A percentile compares a stretch with the other conserved stretches of the same genome.
These are phyloP conservation scores for Ochotona curzoniae DNA, from an alignment of 2,113 vertebrate species.

Conservation along the genomic window DNA sequence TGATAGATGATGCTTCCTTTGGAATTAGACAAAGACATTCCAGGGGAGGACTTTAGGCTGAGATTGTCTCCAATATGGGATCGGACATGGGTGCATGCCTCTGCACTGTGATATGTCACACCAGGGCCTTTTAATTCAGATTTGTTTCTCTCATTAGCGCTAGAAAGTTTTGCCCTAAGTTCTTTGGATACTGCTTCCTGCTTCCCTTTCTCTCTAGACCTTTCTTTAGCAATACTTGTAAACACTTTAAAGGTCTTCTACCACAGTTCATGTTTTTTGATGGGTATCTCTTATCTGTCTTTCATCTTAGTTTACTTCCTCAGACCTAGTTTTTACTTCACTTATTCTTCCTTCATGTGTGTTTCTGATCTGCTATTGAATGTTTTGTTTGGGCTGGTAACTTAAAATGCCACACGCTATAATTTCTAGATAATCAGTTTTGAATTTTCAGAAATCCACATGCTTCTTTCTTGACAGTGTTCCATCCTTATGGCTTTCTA, in stretches of 20 bases:
- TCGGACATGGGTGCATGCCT: neutral
- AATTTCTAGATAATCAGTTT: conserved; percentile 7
- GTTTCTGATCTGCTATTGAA: conserved; percentile 27
- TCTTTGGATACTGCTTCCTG: neutral
- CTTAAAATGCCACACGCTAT: neutral
- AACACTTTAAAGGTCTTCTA: neutral
- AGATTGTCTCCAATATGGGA: neutral
- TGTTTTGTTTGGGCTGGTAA: neutral
- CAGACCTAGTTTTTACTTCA: neutral
- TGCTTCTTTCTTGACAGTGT: neutral
- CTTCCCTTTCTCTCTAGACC: neutral
- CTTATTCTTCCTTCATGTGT: conserved; percentile 42
- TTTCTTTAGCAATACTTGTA: neutral
- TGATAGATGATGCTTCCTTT: neutral
- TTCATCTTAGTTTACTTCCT: neutral
- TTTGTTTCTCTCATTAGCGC: neutral
- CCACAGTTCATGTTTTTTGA: neutral
- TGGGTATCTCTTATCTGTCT: neutral
- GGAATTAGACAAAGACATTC: neutral
- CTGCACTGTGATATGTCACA: neutral
- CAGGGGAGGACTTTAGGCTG: neutral
- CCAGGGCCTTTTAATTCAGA: neutral
- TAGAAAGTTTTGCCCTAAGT: neutral
- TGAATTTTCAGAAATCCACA: neutral
- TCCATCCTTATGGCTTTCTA: neutral